These are phyloP conservation scores for Myrmophylax atrothorax DNA, from an alignment of 2,113 vertebrate species.

Conservation along the genomic window DNA sequence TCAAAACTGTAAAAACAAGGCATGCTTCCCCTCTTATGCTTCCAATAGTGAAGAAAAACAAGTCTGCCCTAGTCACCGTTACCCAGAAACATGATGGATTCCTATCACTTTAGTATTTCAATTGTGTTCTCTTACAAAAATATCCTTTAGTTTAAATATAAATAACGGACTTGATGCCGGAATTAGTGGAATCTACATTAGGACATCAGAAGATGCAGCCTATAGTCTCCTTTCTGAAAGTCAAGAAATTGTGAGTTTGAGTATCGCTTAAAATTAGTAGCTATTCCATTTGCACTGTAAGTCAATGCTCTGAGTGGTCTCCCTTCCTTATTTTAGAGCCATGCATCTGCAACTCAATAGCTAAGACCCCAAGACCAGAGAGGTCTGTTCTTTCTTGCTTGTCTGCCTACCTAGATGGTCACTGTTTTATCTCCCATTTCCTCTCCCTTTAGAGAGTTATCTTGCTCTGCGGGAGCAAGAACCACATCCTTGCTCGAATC, in stretches of 20 bases:
- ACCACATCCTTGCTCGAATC: neutral
- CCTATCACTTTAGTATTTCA: neutral
- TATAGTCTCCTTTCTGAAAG: neutral
- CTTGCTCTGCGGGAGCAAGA: neutral
- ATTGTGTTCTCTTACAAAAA: neutral
- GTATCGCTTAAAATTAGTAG: constrained; percentile 15
- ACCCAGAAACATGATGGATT: neutral
- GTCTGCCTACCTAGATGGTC: constrained; percentile 14
- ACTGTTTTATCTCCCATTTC: constrained; percentile 16
- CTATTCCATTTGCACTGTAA: neutral
- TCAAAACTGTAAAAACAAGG: neutral
- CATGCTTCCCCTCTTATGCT: neutral
- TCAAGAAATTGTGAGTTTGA: neutral
- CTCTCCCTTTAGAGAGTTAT: neutral
- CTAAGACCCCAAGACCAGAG: neutral
- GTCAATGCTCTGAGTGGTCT: neutral
- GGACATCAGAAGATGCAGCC: neutral
- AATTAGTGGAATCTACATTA: neutral
- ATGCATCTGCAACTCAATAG: neutral
- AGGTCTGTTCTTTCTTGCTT: constrained; percentile 3
- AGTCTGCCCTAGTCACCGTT: neutral
- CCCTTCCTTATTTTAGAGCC: neutral
- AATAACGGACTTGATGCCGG: neutral
- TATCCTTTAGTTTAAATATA: neutral
- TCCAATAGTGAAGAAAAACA: neutral